Conservation (phyloP, 2,888 invertebrate species). For the Venusia cambrica region DNA sequence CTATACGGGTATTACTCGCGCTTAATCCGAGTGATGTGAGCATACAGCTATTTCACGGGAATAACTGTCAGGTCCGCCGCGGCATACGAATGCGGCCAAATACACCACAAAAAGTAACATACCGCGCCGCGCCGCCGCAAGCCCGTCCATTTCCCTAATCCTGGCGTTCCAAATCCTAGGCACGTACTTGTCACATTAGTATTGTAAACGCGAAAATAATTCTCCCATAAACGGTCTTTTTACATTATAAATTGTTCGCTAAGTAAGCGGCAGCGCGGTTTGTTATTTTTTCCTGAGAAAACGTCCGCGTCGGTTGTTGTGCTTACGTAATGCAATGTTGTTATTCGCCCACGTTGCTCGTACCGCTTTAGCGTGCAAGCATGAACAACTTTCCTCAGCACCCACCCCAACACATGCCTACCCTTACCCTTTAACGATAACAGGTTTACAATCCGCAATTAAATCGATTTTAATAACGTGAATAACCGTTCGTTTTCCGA, state of each 20-base stretch:
- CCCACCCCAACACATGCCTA: not conserved
- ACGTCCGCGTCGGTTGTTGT: slow-evolving; percentile 12
- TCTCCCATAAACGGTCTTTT: slow-evolving; percentile 29
- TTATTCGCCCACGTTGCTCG: slow-evolving; percentile 7
- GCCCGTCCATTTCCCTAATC: slow-evolving; percentile 48
- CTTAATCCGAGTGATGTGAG: slow-evolving; percentile 38
- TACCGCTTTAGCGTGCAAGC: slow-evolving; percentile 7
- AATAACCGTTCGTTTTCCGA: slow-evolving; percentile 8
- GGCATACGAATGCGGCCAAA: slow-evolving; percentile 61
- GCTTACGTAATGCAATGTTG: slow-evolving; percentile 11
- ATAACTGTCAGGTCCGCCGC: slow-evolving; percentile 53
- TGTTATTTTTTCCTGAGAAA: slow-evolving; percentile 20
- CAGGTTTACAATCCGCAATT: slow-evolving; percentile 4
- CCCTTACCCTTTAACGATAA: slow-evolving; percentile 13
- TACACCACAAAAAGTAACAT: slow-evolving; percentile 39
- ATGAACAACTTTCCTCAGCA: too few relatives aligned
- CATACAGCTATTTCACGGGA: slow-evolving; percentile 61
- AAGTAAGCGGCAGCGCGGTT: slow-evolving; percentile 14
- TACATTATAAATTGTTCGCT: slow-evolving; percentile 26
- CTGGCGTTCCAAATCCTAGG: slow-evolving; percentile 38
- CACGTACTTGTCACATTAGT: slow-evolving; percentile 42
- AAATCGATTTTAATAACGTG: slow-evolving; percentile 1
- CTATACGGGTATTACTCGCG: slow-evolving; percentile 41
- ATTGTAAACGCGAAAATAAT: slow-evolving; percentile 35
- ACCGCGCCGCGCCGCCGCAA: too few relatives aligned